Evolutionary conservation across 2,797 vertebrate genomes (phyloP).

Genomic region (Spinus olivaceus): DNA sequence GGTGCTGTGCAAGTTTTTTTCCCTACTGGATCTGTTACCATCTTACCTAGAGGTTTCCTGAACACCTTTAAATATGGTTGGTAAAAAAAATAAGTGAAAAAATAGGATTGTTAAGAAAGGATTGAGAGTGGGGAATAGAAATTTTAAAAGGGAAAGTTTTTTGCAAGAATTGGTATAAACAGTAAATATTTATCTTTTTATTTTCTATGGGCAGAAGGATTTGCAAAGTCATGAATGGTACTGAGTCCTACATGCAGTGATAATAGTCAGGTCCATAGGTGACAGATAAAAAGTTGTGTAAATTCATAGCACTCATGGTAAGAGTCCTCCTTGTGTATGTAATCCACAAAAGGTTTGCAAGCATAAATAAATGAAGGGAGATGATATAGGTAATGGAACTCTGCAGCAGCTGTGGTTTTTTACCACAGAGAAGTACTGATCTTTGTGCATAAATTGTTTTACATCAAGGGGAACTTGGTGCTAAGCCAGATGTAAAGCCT

Average conservation of each 20-base stretch:
- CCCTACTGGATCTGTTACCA: background rate
- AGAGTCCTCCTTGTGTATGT: background rate
- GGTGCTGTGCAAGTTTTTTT: background rate
- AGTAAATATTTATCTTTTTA: background rate
- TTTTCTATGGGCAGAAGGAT: background rate
- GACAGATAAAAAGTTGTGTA: background rate
- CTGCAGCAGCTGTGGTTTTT: background rate
- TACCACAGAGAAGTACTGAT: background rate
- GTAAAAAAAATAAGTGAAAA: background rate
- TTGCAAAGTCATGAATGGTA: background rate
- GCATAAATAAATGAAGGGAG: background rate
- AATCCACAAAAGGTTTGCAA: background rate
- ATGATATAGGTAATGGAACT: background rate
- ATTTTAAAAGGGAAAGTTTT: background rate
- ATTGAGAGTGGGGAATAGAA: background rate
- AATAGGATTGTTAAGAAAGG: background rate
- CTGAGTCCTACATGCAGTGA: background rate
- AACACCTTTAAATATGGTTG: background rate
- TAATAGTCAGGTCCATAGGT: background rate
- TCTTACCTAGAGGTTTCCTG: conserved; percentile 22
- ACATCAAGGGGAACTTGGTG: background rate
- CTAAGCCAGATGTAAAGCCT: background rate
- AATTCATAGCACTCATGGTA: background rate
- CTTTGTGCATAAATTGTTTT: background rate
- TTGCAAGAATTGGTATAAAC: background rate